Conservation (phyloP, 2,113 vertebrate species). For the Erythrocercus mccallii region DNA sequence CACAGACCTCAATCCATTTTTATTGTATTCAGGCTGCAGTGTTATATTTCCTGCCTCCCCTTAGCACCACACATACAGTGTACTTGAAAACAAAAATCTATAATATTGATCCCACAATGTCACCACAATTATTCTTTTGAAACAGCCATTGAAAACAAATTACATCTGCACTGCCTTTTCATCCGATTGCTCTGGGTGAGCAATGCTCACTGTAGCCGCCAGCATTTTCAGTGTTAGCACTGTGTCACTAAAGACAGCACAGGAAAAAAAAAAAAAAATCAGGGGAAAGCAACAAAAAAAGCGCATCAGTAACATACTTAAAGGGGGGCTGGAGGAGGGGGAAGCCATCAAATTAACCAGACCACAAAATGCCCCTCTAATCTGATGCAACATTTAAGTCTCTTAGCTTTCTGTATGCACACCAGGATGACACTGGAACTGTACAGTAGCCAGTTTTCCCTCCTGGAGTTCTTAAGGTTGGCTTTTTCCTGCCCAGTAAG, state of each 20-base stretch:
- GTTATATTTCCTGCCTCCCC: constrained; percentile 96
- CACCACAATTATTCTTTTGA: constrained; percentile 99
- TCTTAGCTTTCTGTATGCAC: background rate
- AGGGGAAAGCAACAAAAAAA: background rate
- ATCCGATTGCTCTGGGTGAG: constrained; percentile 96
- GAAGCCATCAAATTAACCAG: constrained; percentile 52
- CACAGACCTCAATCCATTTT: constrained; percentile 97
- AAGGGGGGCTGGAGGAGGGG: background rate
- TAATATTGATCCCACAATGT: constrained; percentile 98
- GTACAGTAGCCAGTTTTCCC: background rate
- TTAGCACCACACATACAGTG: constrained; percentile 98
- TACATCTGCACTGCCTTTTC: constrained; percentile 99
- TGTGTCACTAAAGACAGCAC: constrained; percentile 80
- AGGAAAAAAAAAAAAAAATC: background rate
- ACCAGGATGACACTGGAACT: background rate
- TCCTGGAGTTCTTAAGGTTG: background rate
- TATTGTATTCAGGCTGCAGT: constrained; percentile 96
- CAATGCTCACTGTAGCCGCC: constrained; percentile 88
- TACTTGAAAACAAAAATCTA: constrained; percentile 99
- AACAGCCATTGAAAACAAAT: constrained; percentile 99
- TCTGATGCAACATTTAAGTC: background rate
- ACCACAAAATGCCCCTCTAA: background rate
- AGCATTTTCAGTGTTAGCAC: constrained; percentile 79
- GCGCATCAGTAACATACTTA: constrained; percentile 24
- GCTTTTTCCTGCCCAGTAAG: background rate